Percentiles rank a stretch among this genome's conserved stretches.
Evolutionary conservation across 2,797 vertebrate genomes (phyloP).

Genomic region (Dallia pectoralis): DNA sequence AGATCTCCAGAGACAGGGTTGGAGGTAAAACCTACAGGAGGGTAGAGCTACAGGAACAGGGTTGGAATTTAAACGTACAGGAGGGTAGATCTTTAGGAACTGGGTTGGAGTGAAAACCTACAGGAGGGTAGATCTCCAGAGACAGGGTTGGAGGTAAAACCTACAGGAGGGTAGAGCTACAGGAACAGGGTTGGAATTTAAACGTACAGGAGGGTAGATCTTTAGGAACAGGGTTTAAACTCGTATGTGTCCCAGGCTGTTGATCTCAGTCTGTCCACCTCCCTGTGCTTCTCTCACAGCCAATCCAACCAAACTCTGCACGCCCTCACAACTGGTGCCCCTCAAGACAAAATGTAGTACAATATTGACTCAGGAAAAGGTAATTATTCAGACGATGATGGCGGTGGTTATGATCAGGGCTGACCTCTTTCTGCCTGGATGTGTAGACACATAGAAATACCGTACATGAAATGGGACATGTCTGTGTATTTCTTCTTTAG

Average conservation of each 20-base stretch:
- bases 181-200: neutral
- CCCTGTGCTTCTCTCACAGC: constrained; percentile 76
- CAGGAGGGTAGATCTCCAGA: too few species aligned
- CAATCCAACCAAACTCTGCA: constrained; percentile 74
- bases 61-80: too few species aligned
- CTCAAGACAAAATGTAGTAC: constrained; percentile 81
- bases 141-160: too few species aligned
- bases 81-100: too few species aligned
- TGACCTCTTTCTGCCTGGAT: constrained; percentile 42
- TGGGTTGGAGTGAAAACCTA: too few species aligned
- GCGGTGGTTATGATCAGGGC: constrained; percentile 27
- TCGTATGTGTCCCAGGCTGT: neutral
- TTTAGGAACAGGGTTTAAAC: neutral
- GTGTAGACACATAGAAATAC: constrained; percentile 21
- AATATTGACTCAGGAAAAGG: constrained; percentile 75
- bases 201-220: neutral
- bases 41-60: too few species aligned
- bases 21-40: too few species aligned
- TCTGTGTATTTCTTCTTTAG: neutral
- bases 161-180: neutral
- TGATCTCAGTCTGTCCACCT: constrained; percentile 62
- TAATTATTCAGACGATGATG: constrained; percentile 61
- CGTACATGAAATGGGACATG: neutral
- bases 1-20: too few species aligned
- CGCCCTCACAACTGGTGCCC: constrained; percentile 65